Conservation (phyloP, 2,888 invertebrate genomes). For the Bhutanitis thaidina region DNA sequence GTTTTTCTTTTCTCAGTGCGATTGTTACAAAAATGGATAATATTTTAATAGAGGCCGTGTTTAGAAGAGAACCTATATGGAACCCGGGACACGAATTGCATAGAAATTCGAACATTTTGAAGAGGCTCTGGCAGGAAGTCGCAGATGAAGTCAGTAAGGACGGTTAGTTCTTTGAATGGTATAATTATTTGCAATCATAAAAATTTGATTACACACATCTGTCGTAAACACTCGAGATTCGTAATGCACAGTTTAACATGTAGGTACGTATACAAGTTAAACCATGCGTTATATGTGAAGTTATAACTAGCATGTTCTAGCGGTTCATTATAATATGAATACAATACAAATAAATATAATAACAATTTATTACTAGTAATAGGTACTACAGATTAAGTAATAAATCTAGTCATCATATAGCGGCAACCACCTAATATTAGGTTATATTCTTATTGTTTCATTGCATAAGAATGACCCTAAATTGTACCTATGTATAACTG, state of each 20-base stretch:
- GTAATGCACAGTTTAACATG: neutral
- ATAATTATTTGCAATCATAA: neutral
- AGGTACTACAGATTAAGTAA: too few relatives aligned
- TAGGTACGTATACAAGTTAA: too few relatives aligned
- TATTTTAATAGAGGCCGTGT: constrained; percentile 14
- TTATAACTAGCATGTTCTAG: too few relatives aligned
- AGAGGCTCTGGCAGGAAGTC: constrained; percentile 16
- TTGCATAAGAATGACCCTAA: too few relatives aligned
- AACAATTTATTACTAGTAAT: too few relatives aligned
- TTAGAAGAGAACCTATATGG: constrained; percentile 15
- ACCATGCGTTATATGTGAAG: too few relatives aligned
- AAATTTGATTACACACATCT: neutral
- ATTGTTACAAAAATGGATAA: constrained; percentile 9
- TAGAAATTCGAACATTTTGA: constrained; percentile 10
- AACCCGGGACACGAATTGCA: constrained; percentile 12
- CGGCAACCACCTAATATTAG: too few relatives aligned
- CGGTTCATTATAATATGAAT: too few relatives aligned
- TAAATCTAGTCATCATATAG: too few relatives aligned
- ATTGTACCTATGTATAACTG: too few relatives aligned
- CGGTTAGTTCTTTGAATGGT: constrained; percentile 4
- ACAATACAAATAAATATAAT: too few relatives aligned
- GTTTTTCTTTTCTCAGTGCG: constrained; percentile 1
- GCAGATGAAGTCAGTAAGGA: constrained; percentile 13
- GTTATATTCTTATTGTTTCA: too few relatives aligned
- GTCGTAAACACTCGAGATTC: constrained; percentile 7